Conservation (phyloP, 2,888 invertebrate species). For the Drosophila limbata region DNA sequence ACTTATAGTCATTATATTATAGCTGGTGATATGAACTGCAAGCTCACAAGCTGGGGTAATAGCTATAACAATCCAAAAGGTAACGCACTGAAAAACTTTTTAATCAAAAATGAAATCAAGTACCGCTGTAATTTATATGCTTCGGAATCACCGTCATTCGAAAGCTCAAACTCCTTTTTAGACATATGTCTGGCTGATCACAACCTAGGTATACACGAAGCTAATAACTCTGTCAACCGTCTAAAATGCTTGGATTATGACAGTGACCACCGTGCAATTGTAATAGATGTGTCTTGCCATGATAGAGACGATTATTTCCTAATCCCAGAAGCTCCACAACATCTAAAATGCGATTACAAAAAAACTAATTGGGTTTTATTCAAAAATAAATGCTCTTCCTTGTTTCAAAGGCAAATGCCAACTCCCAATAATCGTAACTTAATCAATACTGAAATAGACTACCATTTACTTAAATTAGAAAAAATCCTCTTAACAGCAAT, state of each 20-base stretch:
- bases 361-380: not conserved
- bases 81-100: not conserved
- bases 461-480: not conserved
- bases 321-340: not conserved
- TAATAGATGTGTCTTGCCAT: not conserved
- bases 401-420: not conserved
- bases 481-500: not conserved
- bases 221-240: not conserved
- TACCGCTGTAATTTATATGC: not conserved
- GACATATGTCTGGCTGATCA: not conserved
- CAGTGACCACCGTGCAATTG: not conserved
- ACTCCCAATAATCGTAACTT: not conserved
- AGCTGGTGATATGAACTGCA: not conserved
- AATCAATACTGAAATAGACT: not conserved
- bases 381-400: not conserved
- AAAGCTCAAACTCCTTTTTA: not conserved
- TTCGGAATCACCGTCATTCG: not conserved
- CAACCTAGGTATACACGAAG: not conserved
- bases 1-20: not conserved
- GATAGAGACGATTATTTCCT: not conserved
- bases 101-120: not conserved
- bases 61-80: slow-evolving; percentile 2
- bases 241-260: not conserved
- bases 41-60: not conserved
- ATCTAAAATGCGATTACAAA: not conserved